A percentile compares a stretch with the other conserved stretches of the same genome.
These are phyloP conservation scores for Heliconius aoede DNA, from an alignment of 2,888 invertebrate species.

Conservation along the genomic window DNA sequence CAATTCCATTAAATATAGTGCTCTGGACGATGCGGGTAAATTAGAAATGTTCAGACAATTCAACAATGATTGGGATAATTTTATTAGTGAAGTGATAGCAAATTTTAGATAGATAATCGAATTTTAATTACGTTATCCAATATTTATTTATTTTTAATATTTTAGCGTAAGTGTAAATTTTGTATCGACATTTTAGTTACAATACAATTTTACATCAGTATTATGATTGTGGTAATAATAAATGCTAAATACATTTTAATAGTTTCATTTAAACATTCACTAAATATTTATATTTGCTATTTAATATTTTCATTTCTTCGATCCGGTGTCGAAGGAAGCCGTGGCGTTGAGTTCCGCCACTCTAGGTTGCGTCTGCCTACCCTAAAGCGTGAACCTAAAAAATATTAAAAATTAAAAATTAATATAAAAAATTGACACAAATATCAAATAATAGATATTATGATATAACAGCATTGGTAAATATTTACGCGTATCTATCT, in stretches of 20 bases:
- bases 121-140: slow-evolving; percentile 39
- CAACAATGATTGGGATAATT: slow-evolving; percentile 62
- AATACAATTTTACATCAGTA: slow-evolving; percentile 3
- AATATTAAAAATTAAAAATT: too few relatives aligned
- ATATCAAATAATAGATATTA: too few relatives aligned
- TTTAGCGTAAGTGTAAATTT: background rate
- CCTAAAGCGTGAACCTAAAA: too few relatives aligned
- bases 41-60: slow-evolving; percentile 57
- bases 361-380: too few relatives aligned
- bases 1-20: slow-evolving; percentile 89
- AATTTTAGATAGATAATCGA: slow-evolving; percentile 27
- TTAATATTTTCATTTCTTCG: too few relatives aligned
- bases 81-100: slow-evolving; percentile 56
- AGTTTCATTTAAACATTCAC: background rate
- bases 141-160: slow-evolving; percentile 12
- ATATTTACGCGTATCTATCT: background rate
- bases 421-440: too few relatives aligned
- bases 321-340: too few relatives aligned
- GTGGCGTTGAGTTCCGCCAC: too few relatives aligned
- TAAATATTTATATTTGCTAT: too few relatives aligned
- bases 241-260: background rate
- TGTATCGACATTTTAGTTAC: background rate
- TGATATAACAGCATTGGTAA: background rate
- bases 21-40: slow-evolving; percentile 64
- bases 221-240: background rate